Conservation (phyloP, 2,888 invertebrate species). For the Nomada ruficornis region DNA sequence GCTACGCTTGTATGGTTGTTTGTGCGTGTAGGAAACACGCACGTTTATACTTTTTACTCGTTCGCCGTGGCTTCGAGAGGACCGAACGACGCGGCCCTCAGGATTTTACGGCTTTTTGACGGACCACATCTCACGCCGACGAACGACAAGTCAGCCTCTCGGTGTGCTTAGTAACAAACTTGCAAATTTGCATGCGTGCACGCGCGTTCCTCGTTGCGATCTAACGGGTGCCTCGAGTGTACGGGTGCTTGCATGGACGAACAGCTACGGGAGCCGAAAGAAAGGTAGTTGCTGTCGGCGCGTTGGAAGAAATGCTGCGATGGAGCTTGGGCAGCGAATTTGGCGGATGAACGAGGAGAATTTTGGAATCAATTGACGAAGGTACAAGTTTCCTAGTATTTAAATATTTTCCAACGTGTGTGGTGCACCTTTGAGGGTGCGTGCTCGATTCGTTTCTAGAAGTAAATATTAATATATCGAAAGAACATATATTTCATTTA, state of each 20-base stretch:
- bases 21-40: neutral
- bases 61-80: constrained; percentile 26
- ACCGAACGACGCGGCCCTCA: constrained; percentile 66
- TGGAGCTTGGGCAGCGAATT: too few relatives aligned
- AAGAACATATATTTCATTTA: too few relatives aligned
- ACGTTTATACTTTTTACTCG: constrained; percentile 25
- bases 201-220: constrained; percentile 47
- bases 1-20: constrained; percentile 12
- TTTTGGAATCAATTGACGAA: too few relatives aligned
- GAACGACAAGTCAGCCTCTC: constrained; percentile 72
- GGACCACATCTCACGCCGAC: constrained; percentile 83
- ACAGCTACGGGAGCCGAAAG: neutral
- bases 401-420: too few relatives aligned
- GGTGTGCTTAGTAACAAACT: constrained; percentile 80
- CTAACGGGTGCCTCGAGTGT: constrained; percentile 65
- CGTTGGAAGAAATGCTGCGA: too few relatives aligned
- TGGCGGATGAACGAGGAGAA: too few relatives aligned
- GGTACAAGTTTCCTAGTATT: too few relatives aligned
- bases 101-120: constrained; percentile 78
- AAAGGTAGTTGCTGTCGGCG: neutral
- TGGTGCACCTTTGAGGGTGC: too few relatives aligned
- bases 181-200: constrained; percentile 81
- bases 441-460: too few relatives aligned
- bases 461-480: too few relatives aligned
- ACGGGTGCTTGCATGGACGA: neutral